phyloP scores from a whole-genome alignment of 1,140 invertebrate genomes.

The Orchestia grillus region DNA sequence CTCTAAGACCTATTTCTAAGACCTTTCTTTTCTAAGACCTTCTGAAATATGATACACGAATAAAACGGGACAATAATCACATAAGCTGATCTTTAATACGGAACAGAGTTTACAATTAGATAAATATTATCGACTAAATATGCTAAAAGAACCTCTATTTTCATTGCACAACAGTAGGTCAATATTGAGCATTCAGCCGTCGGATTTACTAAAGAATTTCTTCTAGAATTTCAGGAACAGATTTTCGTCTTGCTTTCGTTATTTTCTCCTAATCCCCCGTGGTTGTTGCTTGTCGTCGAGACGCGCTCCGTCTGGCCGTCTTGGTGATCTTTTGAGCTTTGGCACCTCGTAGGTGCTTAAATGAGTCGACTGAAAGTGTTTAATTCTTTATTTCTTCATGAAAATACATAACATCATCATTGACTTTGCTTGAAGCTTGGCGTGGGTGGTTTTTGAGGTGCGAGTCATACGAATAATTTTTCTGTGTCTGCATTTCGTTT shows the following conservation, averaged over 20 bases:
- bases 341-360: background rate
- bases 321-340: background rate
- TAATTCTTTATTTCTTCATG: background rate
- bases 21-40: too few relatives aligned
- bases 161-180: background rate
- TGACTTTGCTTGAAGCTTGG: background rate
- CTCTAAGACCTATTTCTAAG: too few relatives aligned
- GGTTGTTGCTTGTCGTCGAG: background rate
- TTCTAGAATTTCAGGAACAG: background rate
- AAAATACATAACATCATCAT: background rate
- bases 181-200: background rate
- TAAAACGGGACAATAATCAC: background rate
- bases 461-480: background rate
- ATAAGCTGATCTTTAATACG: too few relatives aligned
- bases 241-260: background rate
- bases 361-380: background rate
- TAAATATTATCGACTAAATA: background rate
- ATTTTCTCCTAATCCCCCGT: background rate
- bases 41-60: too few relatives aligned
- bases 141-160: background rate
- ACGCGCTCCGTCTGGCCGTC: too few relatives aligned
- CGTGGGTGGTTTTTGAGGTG: background rate
- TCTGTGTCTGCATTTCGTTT: background rate
- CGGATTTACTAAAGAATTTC: background rate
- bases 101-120: too few relatives aligned